Conservation (phyloP, 2,888 invertebrate genomes). For the Thecophora atra region DNA sequence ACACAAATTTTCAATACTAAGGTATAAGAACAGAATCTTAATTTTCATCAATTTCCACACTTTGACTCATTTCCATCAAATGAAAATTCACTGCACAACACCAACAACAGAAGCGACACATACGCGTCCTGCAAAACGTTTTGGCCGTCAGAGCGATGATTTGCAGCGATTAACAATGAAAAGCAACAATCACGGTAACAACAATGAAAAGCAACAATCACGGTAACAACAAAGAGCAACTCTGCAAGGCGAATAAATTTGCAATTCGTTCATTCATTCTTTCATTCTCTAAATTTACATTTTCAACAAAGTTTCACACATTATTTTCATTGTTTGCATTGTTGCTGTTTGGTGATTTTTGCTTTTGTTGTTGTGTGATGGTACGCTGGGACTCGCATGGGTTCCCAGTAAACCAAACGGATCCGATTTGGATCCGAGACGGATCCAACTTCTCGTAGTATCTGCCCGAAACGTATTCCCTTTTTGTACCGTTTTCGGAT, state of each 20-base stretch:
- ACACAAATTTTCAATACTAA: neutral
- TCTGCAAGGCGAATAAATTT: conserved; percentile 20
- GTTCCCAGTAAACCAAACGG: neutral
- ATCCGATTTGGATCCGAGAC: no score
- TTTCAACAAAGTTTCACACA: neutral
- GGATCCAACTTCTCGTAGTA: no score
- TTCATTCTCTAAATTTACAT: neutral
- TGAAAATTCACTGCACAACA: neutral
- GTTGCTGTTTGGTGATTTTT: conserved; percentile 15
- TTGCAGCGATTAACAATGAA: no score
- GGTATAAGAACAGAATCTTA: neutral
- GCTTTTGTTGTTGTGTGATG: conserved; percentile 33
- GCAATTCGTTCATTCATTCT: conserved; percentile 26
- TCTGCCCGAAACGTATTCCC: conserved; percentile 53
- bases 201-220: neutral
- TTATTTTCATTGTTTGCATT: neutral
- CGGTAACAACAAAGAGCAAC: neutral
- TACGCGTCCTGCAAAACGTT: no score
- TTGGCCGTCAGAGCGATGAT: no score
- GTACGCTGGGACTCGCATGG: conserved; percentile 23
- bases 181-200: no score
- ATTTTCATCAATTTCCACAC: conserved; percentile 3
- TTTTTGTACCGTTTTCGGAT: no score
- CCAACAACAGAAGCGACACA: neutral
- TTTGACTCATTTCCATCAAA: neutral